phyloP scores from a whole-genome alignment of 2,888 invertebrate species.

The Eugnorisma glareosa region DNA sequence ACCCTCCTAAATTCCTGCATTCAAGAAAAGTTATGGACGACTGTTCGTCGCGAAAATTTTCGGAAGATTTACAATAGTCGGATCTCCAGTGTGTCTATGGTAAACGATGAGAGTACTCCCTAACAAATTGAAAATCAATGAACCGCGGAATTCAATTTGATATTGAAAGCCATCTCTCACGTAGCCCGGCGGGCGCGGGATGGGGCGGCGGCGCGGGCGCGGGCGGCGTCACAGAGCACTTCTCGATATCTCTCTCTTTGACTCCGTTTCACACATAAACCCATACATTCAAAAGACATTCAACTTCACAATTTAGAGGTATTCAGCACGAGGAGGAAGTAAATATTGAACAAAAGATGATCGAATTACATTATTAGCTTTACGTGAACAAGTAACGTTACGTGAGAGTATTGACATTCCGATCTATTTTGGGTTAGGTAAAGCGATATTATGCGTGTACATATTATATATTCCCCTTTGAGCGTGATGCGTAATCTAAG shows the following conservation, averaged over 20 bases:
- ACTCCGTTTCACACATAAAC: constrained; percentile 83
- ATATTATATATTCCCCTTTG: constrained; percentile 22
- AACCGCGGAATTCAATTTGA: constrained; percentile 93
- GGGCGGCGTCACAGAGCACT: constrained; percentile 79
- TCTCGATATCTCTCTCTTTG: constrained; percentile 84
- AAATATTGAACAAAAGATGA: constrained; percentile 68
- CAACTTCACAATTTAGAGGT: constrained; percentile 69
- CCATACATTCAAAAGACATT: constrained; percentile 77
- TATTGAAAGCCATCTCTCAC: constrained; percentile 91
- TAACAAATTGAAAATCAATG: constrained; percentile 92
- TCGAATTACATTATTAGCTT: constrained; percentile 67
- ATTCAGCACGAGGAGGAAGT: constrained; percentile 64
- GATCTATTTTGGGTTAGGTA: constrained; percentile 41
- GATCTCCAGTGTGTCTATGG: constrained; percentile 83
- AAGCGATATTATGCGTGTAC: constrained; percentile 31
- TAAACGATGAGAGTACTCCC: constrained; percentile 87
- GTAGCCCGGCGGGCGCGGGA: constrained; percentile 76
- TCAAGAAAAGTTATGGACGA: constrained; percentile 59
- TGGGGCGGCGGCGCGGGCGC: constrained; percentile 70
- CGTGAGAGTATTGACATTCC: constrained; percentile 60
- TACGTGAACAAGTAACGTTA: constrained; percentile 60
- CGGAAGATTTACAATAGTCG: constrained; percentile 84
- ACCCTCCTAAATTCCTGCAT: constrained; percentile 52
- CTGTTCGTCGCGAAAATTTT: constrained; percentile 68
- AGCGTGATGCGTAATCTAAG: neutral